A percentile compares a stretch with the other conserved stretches of the same genome.
Conservation (phyloP, 2,797 vertebrate genomes). For the Eurystomus glaucurus region DNA sequence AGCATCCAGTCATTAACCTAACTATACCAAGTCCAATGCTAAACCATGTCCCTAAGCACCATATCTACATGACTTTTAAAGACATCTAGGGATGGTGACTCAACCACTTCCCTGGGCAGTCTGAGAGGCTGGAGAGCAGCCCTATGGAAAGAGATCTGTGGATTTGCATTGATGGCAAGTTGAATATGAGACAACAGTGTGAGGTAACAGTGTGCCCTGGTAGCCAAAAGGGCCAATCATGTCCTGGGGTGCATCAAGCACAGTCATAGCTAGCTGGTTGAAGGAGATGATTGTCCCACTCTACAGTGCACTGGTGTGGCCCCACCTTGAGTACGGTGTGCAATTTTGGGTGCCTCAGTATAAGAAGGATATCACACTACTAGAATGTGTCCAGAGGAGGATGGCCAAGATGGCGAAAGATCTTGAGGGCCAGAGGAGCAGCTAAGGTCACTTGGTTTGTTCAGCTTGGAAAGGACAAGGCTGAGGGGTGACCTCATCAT, state of each 20-base stretch:
- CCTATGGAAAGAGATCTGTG: neutral
- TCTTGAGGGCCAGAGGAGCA: neutral
- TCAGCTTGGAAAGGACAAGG: neutral
- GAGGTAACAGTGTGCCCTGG: neutral
- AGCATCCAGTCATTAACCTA: no score
- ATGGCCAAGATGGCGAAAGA: neutral
- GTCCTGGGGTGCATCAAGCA: fast-evolving
- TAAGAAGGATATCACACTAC: neutral
- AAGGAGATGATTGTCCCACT: fast-evolving
- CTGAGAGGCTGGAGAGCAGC: neutral
- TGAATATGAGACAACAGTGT: neutral
- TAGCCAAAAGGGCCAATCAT: neutral
- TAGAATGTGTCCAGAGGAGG: neutral
- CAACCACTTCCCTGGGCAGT: no score
- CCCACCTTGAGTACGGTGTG: fast-evolving
- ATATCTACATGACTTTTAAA: no score
- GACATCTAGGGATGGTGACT: no score
- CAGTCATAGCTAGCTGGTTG: fast-evolving
- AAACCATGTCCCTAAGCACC: no score
- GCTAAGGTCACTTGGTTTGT: neutral
- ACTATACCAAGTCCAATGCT: no score
- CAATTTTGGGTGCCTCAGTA: neutral
- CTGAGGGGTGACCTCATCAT: fast-evolving
- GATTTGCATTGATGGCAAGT: neutral
- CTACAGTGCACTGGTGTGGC: fast-evolving